These are phyloP conservation scores for Benitochromis conjunctus DNA, from an alignment of 2,113 vertebrate genomes.

Conservation along the genomic window DNA sequence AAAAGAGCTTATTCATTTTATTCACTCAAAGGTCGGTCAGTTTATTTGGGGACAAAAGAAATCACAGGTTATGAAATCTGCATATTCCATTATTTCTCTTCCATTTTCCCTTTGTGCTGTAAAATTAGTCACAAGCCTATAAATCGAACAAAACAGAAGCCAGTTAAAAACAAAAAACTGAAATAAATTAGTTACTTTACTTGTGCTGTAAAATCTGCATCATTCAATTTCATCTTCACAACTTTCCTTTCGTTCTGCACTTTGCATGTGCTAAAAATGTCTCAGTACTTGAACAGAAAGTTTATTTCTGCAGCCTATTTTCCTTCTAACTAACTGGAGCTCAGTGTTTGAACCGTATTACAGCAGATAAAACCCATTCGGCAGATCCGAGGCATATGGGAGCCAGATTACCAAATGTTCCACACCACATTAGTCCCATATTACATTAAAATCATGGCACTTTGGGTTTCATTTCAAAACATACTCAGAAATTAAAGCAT, in stretches of 20 bases:
- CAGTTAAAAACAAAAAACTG: not conserved
- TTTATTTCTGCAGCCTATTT: slow-evolving; percentile 12
- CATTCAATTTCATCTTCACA: not conserved
- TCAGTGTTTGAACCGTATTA: slow-evolving; percentile 43
- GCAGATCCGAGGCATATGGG: slow-evolving; percentile 53
- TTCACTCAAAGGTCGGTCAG: not conserved
- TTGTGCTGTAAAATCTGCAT: not conserved
- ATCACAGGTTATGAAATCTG: slow-evolving; percentile 24
- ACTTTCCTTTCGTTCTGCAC: not conserved
- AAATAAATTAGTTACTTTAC: slow-evolving; percentile 5
- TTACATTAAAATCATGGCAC: slow-evolving; percentile 62
- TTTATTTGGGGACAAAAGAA: slow-evolving; percentile 7
- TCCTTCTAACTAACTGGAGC: slow-evolving; percentile 11
- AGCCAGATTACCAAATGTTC: slow-evolving; percentile 67
- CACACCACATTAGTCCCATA: slow-evolving; percentile 63
- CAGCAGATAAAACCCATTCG: slow-evolving; percentile 56
- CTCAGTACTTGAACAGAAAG: not conserved
- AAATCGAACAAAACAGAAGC: not conserved
- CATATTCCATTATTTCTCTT: slow-evolving; percentile 20
- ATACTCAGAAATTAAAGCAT: slow-evolving; percentile 65
- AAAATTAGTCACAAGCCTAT: not conserved
- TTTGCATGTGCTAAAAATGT: not conserved
- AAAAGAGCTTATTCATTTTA: slow-evolving; percentile 44
- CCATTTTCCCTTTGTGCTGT: not conserved
- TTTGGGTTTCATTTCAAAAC: slow-evolving; percentile 64